A percentile compares a stretch with the other conserved stretches of the same genome.
Conservation (phyloP, 2,888 invertebrate species). For the Branchellion lobata region DNA sequence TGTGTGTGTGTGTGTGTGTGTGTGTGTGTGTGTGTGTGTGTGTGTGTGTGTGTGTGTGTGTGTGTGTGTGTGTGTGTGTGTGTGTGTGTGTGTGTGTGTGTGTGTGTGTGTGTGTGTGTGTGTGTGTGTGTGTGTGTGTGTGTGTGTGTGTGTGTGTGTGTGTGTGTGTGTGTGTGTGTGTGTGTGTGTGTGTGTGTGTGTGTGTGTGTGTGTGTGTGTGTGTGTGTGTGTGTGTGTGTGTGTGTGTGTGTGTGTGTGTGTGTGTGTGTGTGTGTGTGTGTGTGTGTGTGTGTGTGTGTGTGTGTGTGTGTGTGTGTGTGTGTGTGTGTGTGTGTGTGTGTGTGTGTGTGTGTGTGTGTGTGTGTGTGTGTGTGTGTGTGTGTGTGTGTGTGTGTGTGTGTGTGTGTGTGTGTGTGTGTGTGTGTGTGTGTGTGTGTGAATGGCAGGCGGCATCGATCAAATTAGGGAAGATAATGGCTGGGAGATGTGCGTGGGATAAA, state of each 20-base stretch:
- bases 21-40: too few species aligned
- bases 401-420: constrained; percentile 25
- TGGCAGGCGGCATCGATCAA: background rate
- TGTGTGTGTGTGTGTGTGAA: constrained; percentile 22
- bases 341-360: constrained; percentile 26
- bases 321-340: constrained; percentile 20
- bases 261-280: constrained; percentile 23
- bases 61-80: too few species aligned
- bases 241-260: constrained; percentile 4
- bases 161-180: too few species aligned
- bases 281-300: constrained; percentile 30
- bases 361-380: constrained; percentile 19
- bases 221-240: background rate
- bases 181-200: constrained; percentile 24
- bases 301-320: constrained; percentile 39
- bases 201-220: constrained; percentile 16
- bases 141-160: too few species aligned
- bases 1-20: too few species aligned
- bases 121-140: too few species aligned
- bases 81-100: too few species aligned
- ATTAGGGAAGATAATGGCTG: background rate
- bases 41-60: too few species aligned
- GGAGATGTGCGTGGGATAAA: background rate
- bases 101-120: too few species aligned
- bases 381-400: constrained; percentile 19